Base-by-base conservation (phyloP, 2,888 invertebrate genomes). In the Drosophila paramelanica region DNA sequence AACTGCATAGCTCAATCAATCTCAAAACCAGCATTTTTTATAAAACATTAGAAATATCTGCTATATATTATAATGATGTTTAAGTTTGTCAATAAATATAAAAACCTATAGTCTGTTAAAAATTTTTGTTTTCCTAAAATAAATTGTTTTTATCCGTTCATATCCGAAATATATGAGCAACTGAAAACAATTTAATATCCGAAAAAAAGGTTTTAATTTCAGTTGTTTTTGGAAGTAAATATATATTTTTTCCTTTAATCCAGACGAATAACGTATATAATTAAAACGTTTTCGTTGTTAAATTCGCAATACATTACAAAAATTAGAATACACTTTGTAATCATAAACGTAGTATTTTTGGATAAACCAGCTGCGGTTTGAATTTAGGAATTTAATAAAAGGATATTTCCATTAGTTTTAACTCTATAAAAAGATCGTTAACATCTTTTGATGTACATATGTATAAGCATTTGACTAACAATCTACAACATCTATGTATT, bases 21-120 rank as follows among this genome's bases (percentile, higher is more conserved):
- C 70, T 58, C 49, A 76, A 70, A 33, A 23, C 53, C 46, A 55
- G 57, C 67, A 72, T 49, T 72, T 58, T 58, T 36, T 57, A 58
- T 20, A 46, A 56, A 56, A 31, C 25, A 50, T 55, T 50, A 65
- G 39, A 46, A 46, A 20, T 39, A n/a, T 36, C 20, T 77, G 49
- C 52, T 57, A 46, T 56, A 65, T 72, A 38, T 65, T 47, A 41
- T 39, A 58, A 33, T 56, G 27, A 56, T 45, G 13, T 59, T 59
- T 59, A 71, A 65, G 56, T 52, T 77, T 65, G 51, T 52, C 41
- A 77, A 62, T 77, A 73, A 55, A 65, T 47, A 39, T 14, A 23
- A 45, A 20, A 17, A 71, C 36, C 31, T 17, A 66, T 43, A 57
- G 27, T 47, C 38, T 51, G 23, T 31, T 47, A 14, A 69, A 69